Evolutionary conservation across 2,888 invertebrate species (phyloP).

Genomic region (Punctoribates punctum): DNA sequence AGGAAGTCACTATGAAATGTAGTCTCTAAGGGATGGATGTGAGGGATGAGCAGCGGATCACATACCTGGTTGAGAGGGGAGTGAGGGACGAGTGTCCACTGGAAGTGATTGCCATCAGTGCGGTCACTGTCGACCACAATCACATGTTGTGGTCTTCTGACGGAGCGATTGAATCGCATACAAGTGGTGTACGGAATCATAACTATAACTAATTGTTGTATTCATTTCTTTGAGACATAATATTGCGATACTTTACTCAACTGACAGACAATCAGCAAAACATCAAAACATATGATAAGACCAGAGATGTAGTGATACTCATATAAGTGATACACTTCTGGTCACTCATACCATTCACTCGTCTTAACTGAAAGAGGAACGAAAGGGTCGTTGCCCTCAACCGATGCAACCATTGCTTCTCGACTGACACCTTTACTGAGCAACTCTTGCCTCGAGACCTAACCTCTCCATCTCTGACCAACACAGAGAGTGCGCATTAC

Average conservation of each 20-base stretch:
- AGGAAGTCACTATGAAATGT: neutral
- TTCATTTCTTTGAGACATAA: constrained; percentile 19
- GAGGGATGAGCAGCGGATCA: no score
- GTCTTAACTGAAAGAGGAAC: constrained; percentile 13
- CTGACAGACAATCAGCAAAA: neutral
- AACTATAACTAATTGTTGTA: neutral
- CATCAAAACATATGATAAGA: constrained; percentile 13
- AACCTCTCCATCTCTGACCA: neutral
- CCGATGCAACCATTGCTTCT: neutral
- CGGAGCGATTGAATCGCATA: constrained; percentile 45
- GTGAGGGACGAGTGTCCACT: constrained; percentile 41
- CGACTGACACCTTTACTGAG: no score
- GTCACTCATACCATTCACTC: neutral
- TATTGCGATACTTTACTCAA: constrained; percentile 26
- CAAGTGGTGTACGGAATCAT: constrained; percentile 48
- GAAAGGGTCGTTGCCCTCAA: constrained; percentile 26
- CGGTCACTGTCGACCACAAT: constrained; percentile 29
- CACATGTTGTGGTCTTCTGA: constrained; percentile 22
- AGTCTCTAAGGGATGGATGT: neutral
- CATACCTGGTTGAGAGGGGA: constrained; percentile 35
- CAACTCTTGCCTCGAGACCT: neutral
- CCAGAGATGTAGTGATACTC: constrained; percentile 5
- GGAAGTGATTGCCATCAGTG: constrained; percentile 14
- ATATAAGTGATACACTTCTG: neutral
- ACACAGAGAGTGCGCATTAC: neutral